These are phyloP conservation scores for Budorcas taxicolor DNA, from an alignment of 2,113 vertebrate species.

Conservation along the genomic window DNA sequence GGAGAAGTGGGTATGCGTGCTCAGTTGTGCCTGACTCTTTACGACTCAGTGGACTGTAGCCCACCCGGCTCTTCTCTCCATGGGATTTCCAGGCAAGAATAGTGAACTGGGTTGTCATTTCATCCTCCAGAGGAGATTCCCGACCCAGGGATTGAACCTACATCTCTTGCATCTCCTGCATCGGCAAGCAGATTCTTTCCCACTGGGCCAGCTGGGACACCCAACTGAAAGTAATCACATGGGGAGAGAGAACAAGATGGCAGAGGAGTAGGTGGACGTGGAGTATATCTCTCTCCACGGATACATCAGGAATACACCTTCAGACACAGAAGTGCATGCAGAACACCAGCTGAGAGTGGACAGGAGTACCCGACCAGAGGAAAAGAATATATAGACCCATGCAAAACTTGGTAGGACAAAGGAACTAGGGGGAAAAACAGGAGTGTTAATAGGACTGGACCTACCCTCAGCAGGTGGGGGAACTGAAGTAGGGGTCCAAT, in stretches of 20 bases:
- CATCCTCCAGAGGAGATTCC: background rate
- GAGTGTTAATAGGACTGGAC: background rate
- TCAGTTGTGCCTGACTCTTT: background rate
- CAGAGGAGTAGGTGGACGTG: background rate
- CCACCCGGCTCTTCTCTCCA: background rate
- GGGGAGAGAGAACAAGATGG: background rate
- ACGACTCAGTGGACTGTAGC: accelerated
- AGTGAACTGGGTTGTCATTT: background rate
- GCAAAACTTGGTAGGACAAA: background rate
- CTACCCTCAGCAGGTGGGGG: background rate
- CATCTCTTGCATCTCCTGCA: background rate
- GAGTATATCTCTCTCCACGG: background rate
- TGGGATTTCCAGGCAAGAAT: background rate
- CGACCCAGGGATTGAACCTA: background rate
- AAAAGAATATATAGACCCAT: background rate
- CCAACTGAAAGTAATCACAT: background rate
- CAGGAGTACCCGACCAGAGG: background rate
- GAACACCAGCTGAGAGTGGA: background rate
- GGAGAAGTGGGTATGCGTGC: background rate
- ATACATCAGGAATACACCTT: background rate
- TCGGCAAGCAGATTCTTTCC: background rate
- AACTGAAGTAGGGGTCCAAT: background rate
- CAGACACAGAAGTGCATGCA: background rate
- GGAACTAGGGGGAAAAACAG: background rate
- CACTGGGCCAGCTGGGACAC: background rate